Evolutionary conservation across 1,140 invertebrate species (phyloP), one percentile per base, ranked within the genome.

Genomic region (Cydia splendana): DNA sequence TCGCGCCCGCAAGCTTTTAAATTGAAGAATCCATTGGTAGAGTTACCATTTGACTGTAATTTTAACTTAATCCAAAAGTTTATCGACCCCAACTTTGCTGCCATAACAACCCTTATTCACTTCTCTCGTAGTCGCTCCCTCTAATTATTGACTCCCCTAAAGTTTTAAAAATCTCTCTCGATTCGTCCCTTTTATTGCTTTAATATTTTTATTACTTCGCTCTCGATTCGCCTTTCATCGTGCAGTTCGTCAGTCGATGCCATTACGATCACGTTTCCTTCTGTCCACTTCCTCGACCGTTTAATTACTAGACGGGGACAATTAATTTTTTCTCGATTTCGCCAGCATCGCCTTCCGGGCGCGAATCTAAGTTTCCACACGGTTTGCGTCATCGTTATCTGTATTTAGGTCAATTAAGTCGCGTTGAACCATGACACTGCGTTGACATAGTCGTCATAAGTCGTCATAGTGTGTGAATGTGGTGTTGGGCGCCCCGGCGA

Each of bases 131-230:
- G 81, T 87, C 85, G 87, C 88, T 87, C 90, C 91, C 91, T 89
- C 86, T 88, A 89, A 91, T 91, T 92, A 89, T 88, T 87, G 82
- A 85, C 89, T 89, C 89, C 91, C 89, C 88, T 88, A 89, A 88
- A 88, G 82, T 92, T 89, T 82, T 81, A 87, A 89, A 85, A 88
- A 86, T 84, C 78, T 84, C 84, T 88, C 84, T 83, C 83, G 79
- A 86, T 86, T 85, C 82, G 76, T 77, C 82, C 77, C 81, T 87
- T 85, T 88, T 84, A 87, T 85, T 82, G 84, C 84, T 86, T 81
- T 84, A 84, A 87, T 91, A 88, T 87, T 90, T 88, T 88, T 89
- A 89, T 87, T 84, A 80, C 79, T 79, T 74, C 65, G 24, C 78
- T 57, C 77, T 48, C 76, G n/a, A 78, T 78, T 67, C 42, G 75